Conservation (phyloP, 2,888 invertebrate species). For the Sceliomorpha sp. region DNA sequence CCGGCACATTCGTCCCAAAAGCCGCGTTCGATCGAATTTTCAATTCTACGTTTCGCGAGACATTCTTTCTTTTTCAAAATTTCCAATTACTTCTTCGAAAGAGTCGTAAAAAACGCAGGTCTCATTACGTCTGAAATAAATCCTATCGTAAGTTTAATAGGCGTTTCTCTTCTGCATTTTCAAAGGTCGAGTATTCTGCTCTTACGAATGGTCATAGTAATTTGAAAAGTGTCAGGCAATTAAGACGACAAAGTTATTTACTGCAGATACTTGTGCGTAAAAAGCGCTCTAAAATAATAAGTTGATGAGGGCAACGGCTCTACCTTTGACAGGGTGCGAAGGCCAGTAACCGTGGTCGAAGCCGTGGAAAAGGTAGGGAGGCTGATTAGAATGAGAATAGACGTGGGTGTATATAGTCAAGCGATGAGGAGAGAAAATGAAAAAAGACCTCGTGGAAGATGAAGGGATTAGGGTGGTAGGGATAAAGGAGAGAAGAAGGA, state of each 20-base stretch:
- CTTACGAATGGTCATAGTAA: constrained; percentile 9
- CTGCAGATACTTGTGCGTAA: constrained; percentile 56
- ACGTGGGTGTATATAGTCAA: constrained; percentile 70
- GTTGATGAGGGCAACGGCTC: constrained; percentile 43
- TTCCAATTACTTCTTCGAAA: too few relatives aligned
- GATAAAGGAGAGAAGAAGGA: constrained; percentile 26
- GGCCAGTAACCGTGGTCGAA: constrained; percentile 59
- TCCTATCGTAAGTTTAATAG: background rate
- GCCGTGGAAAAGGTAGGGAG: constrained; percentile 63
- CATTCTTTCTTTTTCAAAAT: too few relatives aligned
- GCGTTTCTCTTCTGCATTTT: background rate
- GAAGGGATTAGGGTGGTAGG: constrained; percentile 25
- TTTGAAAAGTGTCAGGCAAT: constrained; percentile 8
- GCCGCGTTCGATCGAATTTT: too few relatives aligned
- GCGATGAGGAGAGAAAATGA: constrained; percentile 24
- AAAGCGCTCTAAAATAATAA: constrained; percentile 68
- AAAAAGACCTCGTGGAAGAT: constrained; percentile 42
- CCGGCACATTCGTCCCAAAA: too few relatives aligned
- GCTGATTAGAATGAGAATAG: constrained; percentile 77
- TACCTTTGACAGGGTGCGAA: constrained; percentile 36
- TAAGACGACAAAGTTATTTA: constrained; percentile 14
- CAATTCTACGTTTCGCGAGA: too few relatives aligned
- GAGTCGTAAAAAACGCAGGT: too few relatives aligned
- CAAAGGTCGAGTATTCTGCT: background rate
- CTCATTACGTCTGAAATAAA: background rate